Base-by-base conservation (phyloP, 2,113 vertebrate species). In the Columba janthina region DNA sequence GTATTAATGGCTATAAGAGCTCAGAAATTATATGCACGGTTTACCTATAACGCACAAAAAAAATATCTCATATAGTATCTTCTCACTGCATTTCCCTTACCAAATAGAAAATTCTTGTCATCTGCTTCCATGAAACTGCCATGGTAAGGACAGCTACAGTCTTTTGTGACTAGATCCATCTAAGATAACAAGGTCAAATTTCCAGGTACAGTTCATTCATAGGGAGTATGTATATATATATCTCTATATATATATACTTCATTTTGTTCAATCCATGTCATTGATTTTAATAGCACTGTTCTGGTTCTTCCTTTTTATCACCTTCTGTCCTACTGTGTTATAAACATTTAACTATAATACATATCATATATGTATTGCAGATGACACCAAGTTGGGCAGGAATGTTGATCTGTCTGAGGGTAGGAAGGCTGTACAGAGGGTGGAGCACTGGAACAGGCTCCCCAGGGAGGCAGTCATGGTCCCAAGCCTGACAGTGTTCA, bases 191-290 rank as follows among this genome's bases (percentile, higher is more conserved):
- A 61, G 12, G 76, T 76, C 19, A 62, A 76, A 61, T 83, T 69
- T 75, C 44, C 72, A 48, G 7, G 46, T 50, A 32, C 48, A 60
- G 3, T 46, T 79, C 10, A 34, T 42, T 73, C 61, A 20, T 26
- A 51, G 61, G 6, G 25, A n/a, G 2, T 28, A 8, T 21, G 6
- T 38, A 0, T 22, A 0, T 11, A 5, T 31, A 15, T 40, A 32
- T 24, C 12, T 14, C 6, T 12, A 36, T 11, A 2, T 8, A 6
- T 5, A 2, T 24, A 38, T 32, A 26, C 18, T 31, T 56, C 0
- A 25, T 84, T 91, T 57, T 50, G 18, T 81, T 91, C 21, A 6
- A 34, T 31, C 64, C n/a, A 62, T 77, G 21, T 19, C 5, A 44
- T 29, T 75, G 6, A 40, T 64, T 90, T 74, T 60, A 85, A 24